phyloP scores from a whole-genome alignment of 2,797 vertebrate species.

The Pseudomugil gertrudae region DNA sequence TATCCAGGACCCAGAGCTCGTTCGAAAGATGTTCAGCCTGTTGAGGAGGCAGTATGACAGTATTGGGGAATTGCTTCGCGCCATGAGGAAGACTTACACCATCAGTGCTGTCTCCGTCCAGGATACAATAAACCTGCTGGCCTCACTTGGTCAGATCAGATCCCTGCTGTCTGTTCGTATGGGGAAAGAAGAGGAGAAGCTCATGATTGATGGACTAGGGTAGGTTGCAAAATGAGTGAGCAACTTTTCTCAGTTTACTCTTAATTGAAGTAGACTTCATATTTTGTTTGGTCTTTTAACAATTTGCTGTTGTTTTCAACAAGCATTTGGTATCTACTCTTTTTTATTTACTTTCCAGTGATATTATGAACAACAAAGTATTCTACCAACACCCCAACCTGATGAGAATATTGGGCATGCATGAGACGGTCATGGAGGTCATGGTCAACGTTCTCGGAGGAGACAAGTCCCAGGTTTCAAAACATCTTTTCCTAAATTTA shows the following conservation, averaged over 20 bases:
- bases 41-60: conserved; percentile 95
- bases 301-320: too few species aligned
- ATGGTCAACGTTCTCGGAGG: conserved; percentile 98
- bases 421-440: conserved; percentile 99
- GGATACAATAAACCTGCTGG: conserved; percentile 92
- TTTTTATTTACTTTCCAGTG: conserved; percentile 76
- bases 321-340: too few species aligned
- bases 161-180: conserved; percentile 96
- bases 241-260: background rate
- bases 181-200: conserved; percentile 96
- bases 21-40: conserved; percentile 96
- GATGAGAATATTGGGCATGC: conserved; percentile 98
- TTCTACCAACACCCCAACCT: conserved; percentile 99
- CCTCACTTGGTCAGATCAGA: conserved; percentile 94
- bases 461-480: conserved; percentile 93
- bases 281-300: too few species aligned
- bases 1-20: conserved; percentile 92
- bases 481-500: conserved; percentile 12
- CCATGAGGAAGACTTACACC: conserved; percentile 94
- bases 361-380: conserved; percentile 99
- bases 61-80: conserved; percentile 92
- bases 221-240: conserved; percentile 60
- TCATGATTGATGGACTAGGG: conserved; percentile 97
- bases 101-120: conserved; percentile 92
- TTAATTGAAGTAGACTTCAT: too few species aligned